These are phyloP conservation scores for Thunnus albacares DNA, from an alignment of 2,797 vertebrate genomes.

Conservation along the genomic window DNA sequence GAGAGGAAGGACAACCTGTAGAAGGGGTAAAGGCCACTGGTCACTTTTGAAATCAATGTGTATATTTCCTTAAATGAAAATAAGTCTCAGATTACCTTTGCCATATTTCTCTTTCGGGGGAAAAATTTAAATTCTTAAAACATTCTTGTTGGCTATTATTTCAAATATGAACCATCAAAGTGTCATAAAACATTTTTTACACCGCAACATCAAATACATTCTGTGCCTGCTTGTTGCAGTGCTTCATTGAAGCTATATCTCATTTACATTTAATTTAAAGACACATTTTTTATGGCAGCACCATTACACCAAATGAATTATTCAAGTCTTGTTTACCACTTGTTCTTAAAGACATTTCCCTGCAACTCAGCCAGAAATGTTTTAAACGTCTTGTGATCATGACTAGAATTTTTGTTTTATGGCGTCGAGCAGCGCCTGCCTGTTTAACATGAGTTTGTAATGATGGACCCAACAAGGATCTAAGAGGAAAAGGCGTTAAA, in stretches of 20 bases:
- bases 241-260: constrained; percentile 1
- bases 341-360: background rate
- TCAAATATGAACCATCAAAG: background rate
- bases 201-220: background rate
- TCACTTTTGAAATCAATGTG: background rate
- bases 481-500: constrained; percentile 2
- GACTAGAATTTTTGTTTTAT: background rate
- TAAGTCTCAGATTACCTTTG: too few species aligned
- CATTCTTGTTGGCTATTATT: too few species aligned
- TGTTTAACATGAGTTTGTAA: background rate
- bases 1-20: constrained; percentile 93
- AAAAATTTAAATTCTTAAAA: too few species aligned
- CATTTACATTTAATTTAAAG: background rate
- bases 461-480: constrained; percentile 4
- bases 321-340: background rate
- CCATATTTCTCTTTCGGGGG: too few species aligned
- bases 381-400: background rate
- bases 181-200: background rate
- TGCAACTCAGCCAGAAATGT: background rate
- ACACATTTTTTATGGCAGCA: background rate
- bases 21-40: background rate
- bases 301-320: constrained; percentile 13
- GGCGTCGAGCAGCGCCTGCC: background rate
- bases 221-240: background rate
- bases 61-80: background rate